phyloP scores from a whole-genome alignment of 1,140 invertebrate species.

The Drosophila asahinai region DNA sequence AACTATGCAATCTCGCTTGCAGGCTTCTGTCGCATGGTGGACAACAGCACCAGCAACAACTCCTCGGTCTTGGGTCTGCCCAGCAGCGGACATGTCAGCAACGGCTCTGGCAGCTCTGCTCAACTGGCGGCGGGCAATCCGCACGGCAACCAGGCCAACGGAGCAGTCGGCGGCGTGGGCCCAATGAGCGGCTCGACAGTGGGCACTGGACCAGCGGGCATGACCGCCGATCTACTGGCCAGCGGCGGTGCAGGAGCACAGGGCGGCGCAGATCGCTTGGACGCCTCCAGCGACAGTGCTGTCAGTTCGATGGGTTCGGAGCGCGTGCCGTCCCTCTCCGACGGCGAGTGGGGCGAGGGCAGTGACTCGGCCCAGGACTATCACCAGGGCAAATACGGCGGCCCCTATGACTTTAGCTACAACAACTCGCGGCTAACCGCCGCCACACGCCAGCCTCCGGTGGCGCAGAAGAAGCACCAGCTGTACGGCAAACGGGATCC shows the following conservation, averaged over 20 bases:
- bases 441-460: constrained; percentile 87
- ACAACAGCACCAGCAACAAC: constrained; percentile 86
- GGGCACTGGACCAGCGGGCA: constrained; percentile 74
- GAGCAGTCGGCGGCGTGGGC: constrained; percentile 63
- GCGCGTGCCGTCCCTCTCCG: constrained; percentile 93
- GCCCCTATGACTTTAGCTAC: constrained; percentile 91
- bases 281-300: constrained; percentile 94
- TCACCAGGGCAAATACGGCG: constrained; percentile 88
- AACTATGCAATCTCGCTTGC: constrained; percentile 29
- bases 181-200: constrained; percentile 76
- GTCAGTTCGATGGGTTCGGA: constrained; percentile 96
- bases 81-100: constrained; percentile 73
- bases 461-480: constrained; percentile 96
- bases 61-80: constrained; percentile 80
- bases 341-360: constrained; percentile 95
- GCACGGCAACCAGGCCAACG: constrained; percentile 53
- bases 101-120: constrained; percentile 54
- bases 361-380: constrained; percentile 92
- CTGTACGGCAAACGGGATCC: constrained; percentile 95
- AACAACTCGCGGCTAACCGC: constrained; percentile 75
- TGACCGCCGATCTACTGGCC: constrained; percentile 76
- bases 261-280: constrained; percentile 88
- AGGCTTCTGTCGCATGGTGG: constrained; percentile 95
- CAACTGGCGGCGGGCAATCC: constrained; percentile 41
- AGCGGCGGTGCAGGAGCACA: constrained; percentile 59